Conservation (phyloP, 2,797 vertebrate genomes). For the Microhierax caerulescens region DNA sequence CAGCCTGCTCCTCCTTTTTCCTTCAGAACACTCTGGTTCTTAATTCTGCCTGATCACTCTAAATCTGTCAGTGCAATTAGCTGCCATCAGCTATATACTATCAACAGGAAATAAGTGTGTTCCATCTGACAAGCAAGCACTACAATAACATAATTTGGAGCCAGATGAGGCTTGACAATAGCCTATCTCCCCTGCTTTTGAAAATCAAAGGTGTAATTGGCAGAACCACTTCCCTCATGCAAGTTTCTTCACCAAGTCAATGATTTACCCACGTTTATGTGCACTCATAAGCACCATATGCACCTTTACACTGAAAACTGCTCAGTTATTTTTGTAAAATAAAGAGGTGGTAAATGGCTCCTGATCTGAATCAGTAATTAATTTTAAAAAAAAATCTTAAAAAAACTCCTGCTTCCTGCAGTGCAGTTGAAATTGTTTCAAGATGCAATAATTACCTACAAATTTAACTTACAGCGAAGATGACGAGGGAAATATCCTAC, state of each 20-base stretch:
- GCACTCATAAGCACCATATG: neutral
- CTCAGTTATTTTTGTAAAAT: constrained; percentile 49
- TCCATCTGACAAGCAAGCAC: neutral
- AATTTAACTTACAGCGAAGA: constrained; percentile 66
- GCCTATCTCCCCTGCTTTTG: neutral
- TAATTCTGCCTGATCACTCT: neutral
- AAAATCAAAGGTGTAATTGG: constrained; percentile 10
- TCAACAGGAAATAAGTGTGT: neutral
- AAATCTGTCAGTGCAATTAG: neutral
- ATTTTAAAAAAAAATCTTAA: neutral
- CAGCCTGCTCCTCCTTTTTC: neutral
- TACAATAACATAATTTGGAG: neutral
- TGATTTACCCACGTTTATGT: neutral
- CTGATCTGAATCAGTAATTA: constrained; percentile 68
- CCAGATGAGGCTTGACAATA: neutral
- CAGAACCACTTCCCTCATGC: neutral
- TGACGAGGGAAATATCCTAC: constrained; percentile 24
- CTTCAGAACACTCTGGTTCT: neutral
- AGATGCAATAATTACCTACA: constrained; percentile 65
- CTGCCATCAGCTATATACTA: neutral
- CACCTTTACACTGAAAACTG: neutral
- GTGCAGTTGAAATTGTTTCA: constrained; percentile 61
- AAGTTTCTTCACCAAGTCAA: neutral
- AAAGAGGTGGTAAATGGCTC: constrained; percentile 63
- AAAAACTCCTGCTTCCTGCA: constrained; percentile 56